A percentile compares a stretch with the other conserved stretches of the same genome.
Conservation (phyloP, 2,113 vertebrate species). For the Orycteropus afer region DNA sequence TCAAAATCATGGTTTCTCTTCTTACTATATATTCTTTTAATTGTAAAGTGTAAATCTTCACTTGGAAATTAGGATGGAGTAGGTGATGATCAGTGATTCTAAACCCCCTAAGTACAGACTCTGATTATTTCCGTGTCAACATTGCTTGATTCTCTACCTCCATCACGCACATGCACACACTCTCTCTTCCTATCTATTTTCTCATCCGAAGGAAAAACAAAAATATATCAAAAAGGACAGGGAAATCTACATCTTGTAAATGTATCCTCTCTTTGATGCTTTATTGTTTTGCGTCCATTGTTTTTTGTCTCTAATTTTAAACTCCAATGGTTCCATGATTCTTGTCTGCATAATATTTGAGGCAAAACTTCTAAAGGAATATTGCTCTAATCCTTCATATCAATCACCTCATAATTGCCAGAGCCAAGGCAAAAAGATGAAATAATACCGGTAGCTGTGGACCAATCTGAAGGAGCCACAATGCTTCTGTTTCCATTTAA, state of each 20-base stretch:
- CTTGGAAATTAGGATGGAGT: constrained; percentile 2
- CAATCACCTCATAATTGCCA: not conserved
- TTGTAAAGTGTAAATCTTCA: not conserved
- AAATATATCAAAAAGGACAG: not conserved
- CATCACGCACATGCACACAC: too few relatives aligned
- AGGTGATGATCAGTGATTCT: not conserved
- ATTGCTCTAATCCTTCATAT: constrained; percentile 53
- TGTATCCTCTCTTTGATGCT: not conserved
- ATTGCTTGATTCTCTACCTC: not conserved
- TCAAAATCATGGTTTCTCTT: not conserved
- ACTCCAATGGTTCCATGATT: not conserved
- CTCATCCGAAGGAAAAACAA: not conserved
- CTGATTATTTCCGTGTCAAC: not conserved
- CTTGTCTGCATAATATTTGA: not conserved
- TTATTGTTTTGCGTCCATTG: not conserved
- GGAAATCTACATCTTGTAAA: not conserved
- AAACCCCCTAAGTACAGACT: not conserved
- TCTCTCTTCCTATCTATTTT: not conserved
- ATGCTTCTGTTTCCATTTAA: not conserved
- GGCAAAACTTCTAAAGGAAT: constrained; percentile 65
- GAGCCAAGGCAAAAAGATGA: not conserved
- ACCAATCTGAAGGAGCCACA: not conserved
- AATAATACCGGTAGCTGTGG: not conserved
- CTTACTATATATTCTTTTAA: not conserved
- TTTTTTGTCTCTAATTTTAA: constrained; percentile 50